Evolutionary conservation across 2,113 vertebrate genomes (phyloP), one percentile per base, ranked within the genome.

Genomic region (Pyxicephalus adspersus): DNA sequence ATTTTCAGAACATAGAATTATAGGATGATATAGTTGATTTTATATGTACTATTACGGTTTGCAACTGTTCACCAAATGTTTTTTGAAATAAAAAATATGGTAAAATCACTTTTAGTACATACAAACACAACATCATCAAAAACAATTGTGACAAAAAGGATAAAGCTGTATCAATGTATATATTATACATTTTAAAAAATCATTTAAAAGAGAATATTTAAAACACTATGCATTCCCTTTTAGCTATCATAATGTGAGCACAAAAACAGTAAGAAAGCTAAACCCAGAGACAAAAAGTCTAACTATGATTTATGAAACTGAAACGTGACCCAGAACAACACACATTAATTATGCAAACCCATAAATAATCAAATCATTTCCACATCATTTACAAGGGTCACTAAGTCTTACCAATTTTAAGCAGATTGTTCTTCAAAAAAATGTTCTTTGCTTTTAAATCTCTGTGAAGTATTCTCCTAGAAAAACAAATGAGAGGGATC

Each of bases 391-490:
- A 50, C 3, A 5, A 17, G 31, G 19, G 54, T 52, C 61, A 18
- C 51, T 65, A 84, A 80, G 75, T 83, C 92, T 92, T 91, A 95
- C 95, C 95, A 80, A 96, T 96, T 91, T 95, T 96, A 85, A 96
- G 91, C 13, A 92, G 87, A 84, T 94, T 94, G 75, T 89, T 93
- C 88, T 95, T 97, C 85, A 97, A 87, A 91, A 96, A 96, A 85
- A 97, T 88, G 85, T 96, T 96, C 87, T 95, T 96, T 83, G 95
- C 84, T 89, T 96, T 97, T 87, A 97, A 92, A 84, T 97, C 95
- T 86, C 94, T 89, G 88, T 96, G 95, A 86, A 96, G 94, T 88
- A 96, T 93, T 72, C 87, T 54, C 86, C 95, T 96, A 85, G 16
- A 83, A 89, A 86, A 17, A 54, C 16, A 54, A 67, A 75, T 15